phyloP scores from a whole-genome alignment of 2,888 invertebrate species.

The Ormyrus nitidulus region DNA sequence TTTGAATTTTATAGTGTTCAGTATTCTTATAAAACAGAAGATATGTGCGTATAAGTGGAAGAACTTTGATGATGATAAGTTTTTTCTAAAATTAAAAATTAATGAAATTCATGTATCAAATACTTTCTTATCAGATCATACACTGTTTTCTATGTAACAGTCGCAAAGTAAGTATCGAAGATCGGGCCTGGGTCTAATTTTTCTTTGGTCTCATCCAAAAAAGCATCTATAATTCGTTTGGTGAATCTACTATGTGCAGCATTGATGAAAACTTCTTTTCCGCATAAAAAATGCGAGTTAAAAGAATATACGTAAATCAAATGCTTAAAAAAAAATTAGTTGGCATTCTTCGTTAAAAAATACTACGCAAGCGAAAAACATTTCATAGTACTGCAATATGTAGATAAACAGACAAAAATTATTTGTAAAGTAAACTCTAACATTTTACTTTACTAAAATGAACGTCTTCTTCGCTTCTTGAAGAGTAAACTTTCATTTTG shows the following conservation, averaged over 20 bases:
- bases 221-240: slow-evolving; percentile 58
- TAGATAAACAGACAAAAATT: slow-evolving; percentile 41
- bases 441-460: slow-evolving; percentile 37
- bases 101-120: slow-evolving; percentile 31
- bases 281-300: slow-evolving; percentile 20
- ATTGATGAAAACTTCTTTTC: slow-evolving; percentile 41
- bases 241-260: slow-evolving; percentile 45
- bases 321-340: slow-evolving; percentile 33
- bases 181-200: slow-evolving; percentile 52
- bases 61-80: slow-evolving; percentile 55
- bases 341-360: slow-evolving; percentile 35
- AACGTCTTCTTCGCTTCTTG: slow-evolving; percentile 32
- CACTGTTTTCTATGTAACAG: slow-evolving; percentile 27
- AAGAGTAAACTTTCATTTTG: slow-evolving; percentile 55
- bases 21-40: slow-evolving; percentile 34
- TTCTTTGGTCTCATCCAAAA: slow-evolving; percentile 63
- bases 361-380: slow-evolving; percentile 45
- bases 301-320: slow-evolving; percentile 21
- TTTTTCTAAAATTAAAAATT: slow-evolving; percentile 30
- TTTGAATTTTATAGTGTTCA: slow-evolving; percentile 28
- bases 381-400: slow-evolving; percentile 42
- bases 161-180: slow-evolving; percentile 52
- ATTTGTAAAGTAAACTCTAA: slow-evolving; percentile 42
- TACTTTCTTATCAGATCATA: slow-evolving; percentile 18
- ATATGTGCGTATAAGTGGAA: slow-evolving; percentile 55